These are phyloP conservation scores for Neolamprologus fasciatus DNA, from an alignment of 2,113 vertebrate genomes.

Conservation along the genomic window DNA sequence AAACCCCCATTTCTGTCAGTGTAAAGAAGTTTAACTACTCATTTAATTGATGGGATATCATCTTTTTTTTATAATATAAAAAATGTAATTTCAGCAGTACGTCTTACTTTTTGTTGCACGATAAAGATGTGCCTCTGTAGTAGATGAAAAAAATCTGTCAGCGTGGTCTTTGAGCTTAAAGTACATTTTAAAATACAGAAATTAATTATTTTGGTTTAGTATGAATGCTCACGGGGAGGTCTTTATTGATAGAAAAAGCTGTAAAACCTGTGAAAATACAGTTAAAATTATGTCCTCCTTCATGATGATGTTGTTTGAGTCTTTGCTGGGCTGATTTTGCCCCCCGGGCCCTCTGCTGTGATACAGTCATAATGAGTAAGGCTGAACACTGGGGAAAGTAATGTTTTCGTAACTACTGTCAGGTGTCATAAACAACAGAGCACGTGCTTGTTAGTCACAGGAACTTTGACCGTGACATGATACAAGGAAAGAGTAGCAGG, in stretches of 20 bases:
- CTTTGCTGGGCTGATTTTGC: not conserved
- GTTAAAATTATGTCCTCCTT: not conserved
- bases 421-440: not conserved
- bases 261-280: not conserved
- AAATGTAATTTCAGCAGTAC: not conserved
- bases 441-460: not conserved
- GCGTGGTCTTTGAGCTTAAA: not conserved
- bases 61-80: not conserved
- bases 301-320: not conserved
- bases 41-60: not conserved
- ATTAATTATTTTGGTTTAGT: not conserved
- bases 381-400: not conserved
- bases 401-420: not conserved
- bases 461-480: not conserved
- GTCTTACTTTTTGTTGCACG: not conserved
- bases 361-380: not conserved
- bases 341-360: not conserved
- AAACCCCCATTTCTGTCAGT: not conserved
- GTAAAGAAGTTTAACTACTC: not conserved
- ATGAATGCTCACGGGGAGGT: not conserved
- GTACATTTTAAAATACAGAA: not conserved
- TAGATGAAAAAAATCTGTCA: not conserved
- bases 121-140: not conserved
- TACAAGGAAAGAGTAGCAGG: not conserved
- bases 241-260: not conserved